A percentile compares a stretch with the other conserved stretches of the same genome.
Conservation (phyloP, 30 jellyfish, hydroid and myxozoan species). For the Turritopsis rubra region DNA sequence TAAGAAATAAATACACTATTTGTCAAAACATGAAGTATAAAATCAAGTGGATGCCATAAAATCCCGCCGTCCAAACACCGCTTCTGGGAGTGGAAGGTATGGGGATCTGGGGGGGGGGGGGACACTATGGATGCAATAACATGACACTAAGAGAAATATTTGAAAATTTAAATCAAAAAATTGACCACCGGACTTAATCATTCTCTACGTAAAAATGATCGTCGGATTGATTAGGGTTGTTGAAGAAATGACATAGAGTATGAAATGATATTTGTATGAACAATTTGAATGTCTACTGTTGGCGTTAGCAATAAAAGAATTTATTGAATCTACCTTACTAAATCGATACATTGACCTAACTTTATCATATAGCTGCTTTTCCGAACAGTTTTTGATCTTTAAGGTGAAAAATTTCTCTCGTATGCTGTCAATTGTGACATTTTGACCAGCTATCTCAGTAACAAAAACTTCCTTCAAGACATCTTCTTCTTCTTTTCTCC, state of each 20-base stretch:
- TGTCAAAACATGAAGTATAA: background rate
- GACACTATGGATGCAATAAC: too few species aligned
- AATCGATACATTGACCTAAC: background rate
- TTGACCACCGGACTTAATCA: too few species aligned
- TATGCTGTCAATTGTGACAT: background rate
- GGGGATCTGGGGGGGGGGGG: too few species aligned
- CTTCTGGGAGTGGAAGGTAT: too few species aligned
- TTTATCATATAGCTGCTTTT: background rate
- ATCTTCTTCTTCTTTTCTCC: background rate
- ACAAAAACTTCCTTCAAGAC: background rate
- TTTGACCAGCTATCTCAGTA: background rate
- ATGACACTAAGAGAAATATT: too few species aligned
- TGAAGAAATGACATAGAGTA: background rate
- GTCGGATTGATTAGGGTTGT: too few species aligned
- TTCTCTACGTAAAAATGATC: too few species aligned
- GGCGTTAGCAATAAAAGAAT: background rate
- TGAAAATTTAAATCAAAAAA: too few species aligned
- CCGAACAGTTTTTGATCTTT: background rate
- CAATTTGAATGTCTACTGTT: background rate
- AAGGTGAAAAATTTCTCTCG: background rate
- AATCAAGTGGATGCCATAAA: background rate
- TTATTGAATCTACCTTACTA: background rate
- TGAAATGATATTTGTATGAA: background rate
- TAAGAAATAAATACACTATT: background rate
- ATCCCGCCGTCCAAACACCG: background rate